Conservation (phyloP, 2,113 vertebrate species). For the Neodon shergylaensis region DNA sequence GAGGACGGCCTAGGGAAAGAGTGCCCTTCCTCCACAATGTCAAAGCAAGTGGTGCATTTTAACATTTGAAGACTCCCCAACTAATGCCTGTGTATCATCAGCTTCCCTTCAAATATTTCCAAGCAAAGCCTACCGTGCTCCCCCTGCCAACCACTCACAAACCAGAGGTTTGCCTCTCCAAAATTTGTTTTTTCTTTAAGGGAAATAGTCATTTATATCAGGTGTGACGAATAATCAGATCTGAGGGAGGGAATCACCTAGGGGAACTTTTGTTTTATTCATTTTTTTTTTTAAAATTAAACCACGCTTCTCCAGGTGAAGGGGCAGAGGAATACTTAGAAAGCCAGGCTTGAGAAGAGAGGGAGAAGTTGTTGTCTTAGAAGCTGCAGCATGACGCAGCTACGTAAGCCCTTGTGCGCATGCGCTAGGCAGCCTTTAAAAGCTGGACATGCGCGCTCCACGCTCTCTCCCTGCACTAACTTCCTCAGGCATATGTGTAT, state of each 20-base stretch:
- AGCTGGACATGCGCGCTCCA: too few species aligned
- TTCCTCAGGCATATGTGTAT: too few species aligned
- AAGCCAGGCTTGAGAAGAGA: not conserved
- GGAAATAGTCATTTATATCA: not conserved
- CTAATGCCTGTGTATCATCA: not conserved
- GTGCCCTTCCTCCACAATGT: not conserved
- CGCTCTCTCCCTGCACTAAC: too few species aligned
- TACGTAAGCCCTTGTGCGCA: too few species aligned
- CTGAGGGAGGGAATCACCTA: not conserved
- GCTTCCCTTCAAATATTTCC: not conserved
- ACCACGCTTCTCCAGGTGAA: not conserved
- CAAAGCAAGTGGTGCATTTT: not conserved
- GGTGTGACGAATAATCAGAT: conserved; percentile 23
- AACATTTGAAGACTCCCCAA: not conserved
- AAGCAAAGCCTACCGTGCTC: not conserved
- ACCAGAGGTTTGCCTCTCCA: not conserved
- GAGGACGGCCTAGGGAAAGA: not conserved
- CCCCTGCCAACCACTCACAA: not conserved
- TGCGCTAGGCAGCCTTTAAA: too few species aligned
- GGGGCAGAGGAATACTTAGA: not conserved
- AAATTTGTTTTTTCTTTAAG: conserved; percentile 11
- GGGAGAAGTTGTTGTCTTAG: not conserved
- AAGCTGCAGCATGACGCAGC: not conserved
- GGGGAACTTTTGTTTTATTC: not conserved
- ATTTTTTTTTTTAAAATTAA: not conserved